Evolutionary conservation across 2,113 vertebrate species (phyloP), one percentile per base, ranked within the genome.

Genomic region (Shinisaurus crocodilurus): DNA sequence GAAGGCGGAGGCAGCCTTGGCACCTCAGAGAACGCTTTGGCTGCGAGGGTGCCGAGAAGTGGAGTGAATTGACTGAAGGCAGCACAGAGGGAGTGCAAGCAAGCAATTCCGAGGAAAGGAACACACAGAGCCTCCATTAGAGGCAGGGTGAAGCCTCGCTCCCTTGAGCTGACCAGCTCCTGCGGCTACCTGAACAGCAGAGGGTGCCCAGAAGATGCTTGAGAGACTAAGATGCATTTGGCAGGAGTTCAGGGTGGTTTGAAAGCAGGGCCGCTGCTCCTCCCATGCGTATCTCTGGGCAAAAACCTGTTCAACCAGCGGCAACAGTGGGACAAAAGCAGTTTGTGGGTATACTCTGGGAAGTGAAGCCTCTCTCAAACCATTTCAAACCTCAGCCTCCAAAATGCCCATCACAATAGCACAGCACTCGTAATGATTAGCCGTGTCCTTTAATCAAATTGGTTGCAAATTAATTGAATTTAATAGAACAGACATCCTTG

Each of bases 11-110:
- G n/a, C 79, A 94, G 54, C n/a, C n/a, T n/a, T n/a, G 96, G 96
- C 91, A 88, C 91, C 93, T 88, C 93, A 40, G 94, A 90, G 96
- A 97, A 96, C 97, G 96, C 95, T 94, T 65, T 91, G 92, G 96
- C 96, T 93, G 94, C 93, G 93, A 85, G 83, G 65, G 94, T 92
- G 94, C 96, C 54, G 34, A 90, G 0, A 5, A 92, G 95, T 80
- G 95, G 0, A 37, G 88, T 88, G 89, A 74, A 94, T 91, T 94
- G 92, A 90, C n/a, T n/a, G n/a, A n/a, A n/a, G n/a, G n/a, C n/a
- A n/a, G n/a, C n/a, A n/a, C n/a, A n/a, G n/a, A n/a, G n/a, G n/a
- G n/a, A n/a, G n/a, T n/a, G n/a, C n/a, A 89, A 90, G n/a, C n/a
- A n/a, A n/a, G 45, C 70, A 95, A 96, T 94, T 93, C 93, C 96